Base-by-base conservation (phyloP, 2,113 vertebrate genomes). In the Anolis sagrei region DNA sequence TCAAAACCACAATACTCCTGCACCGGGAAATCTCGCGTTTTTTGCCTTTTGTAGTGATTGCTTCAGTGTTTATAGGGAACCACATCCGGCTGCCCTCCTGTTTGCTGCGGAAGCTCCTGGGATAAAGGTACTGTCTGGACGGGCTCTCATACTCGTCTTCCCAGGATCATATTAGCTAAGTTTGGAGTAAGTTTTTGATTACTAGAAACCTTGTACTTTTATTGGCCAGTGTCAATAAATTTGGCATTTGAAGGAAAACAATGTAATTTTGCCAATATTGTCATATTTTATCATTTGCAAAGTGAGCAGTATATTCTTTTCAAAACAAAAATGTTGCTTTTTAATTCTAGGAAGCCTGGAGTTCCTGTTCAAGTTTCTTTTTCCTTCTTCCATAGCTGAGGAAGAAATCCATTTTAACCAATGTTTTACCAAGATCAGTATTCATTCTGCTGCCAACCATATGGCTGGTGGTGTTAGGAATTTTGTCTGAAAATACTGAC, bases 391-490 rank as follows among this genome's bases (percentile, higher is more conserved):
- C 93, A 3, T 84, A 91, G 25, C 90, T 89, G 29, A 96, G 90
- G 86, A 96, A 82, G 76, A 92, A 95, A 94, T 98, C 97, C 94
- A 97, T 94, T 75, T 91, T 86, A 49, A 95, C 82, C 90, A 98
- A 86, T 54, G 95, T 92, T 81, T 88, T 95, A 14, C 97, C 97
- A 86, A 96, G 92, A 0, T 97, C 92, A 0, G 95, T 97, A 86
- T 95, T 94, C 86, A 97, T 73, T 70, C 96, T 95, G 89, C 96
- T 98, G 76, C 97, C 97, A 49, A 95, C 94, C 2, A 61, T 91
- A 83, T 95, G 95, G 93, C 95, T 97, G 10, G 84, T 90, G 0
- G 95, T 97, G 82, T 90, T 97, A 86, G 97, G 97, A 83, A 96
- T 48, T 0, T 88, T 92, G 25, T 96, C 95, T 0, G 97, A 97